Conservation (phyloP, 2,797 vertebrate genomes). For the Sphenopsis melanotis region DNA sequence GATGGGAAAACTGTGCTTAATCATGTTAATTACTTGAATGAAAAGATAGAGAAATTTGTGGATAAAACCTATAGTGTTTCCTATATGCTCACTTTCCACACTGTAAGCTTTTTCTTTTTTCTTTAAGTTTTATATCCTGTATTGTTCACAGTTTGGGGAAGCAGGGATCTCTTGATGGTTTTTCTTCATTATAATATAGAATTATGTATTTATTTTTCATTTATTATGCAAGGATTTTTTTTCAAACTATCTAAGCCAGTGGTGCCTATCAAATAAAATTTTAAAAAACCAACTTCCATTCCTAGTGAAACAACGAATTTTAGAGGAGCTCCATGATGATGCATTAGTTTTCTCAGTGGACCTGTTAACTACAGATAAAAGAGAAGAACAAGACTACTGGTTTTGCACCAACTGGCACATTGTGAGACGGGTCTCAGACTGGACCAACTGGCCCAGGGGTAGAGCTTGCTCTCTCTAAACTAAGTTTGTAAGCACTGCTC, state of each 20-base stretch:
- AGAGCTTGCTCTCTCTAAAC: background rate
- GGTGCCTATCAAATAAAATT: background rate
- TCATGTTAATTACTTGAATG: slow-evolving; percentile 22
- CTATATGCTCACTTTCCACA: background rate
- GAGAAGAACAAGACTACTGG: background rate
- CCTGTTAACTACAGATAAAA: background rate
- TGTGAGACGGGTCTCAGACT: background rate
- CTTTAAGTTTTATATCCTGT: background rate
- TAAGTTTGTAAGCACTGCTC: background rate
- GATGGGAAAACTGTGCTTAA: slow-evolving; percentile 25
- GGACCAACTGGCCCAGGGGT: background rate
- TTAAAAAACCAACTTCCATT: background rate
- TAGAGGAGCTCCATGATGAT: background rate
- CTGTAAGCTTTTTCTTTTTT: background rate
- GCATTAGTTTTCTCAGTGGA: background rate
- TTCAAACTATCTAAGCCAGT: background rate
- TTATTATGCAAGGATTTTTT: background rate
- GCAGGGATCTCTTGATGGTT: background rate
- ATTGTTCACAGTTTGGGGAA: background rate
- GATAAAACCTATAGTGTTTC: background rate
- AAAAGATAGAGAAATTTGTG: slow-evolving; percentile 10
- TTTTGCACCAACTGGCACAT: background rate
- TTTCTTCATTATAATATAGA: background rate
- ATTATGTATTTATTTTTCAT: background rate
- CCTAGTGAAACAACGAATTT: background rate